Evolutionary conservation across 2,113 vertebrate species (phyloP), one percentile per base, ranked within the genome.

Genomic region (Scophthalmus maximus): DNA sequence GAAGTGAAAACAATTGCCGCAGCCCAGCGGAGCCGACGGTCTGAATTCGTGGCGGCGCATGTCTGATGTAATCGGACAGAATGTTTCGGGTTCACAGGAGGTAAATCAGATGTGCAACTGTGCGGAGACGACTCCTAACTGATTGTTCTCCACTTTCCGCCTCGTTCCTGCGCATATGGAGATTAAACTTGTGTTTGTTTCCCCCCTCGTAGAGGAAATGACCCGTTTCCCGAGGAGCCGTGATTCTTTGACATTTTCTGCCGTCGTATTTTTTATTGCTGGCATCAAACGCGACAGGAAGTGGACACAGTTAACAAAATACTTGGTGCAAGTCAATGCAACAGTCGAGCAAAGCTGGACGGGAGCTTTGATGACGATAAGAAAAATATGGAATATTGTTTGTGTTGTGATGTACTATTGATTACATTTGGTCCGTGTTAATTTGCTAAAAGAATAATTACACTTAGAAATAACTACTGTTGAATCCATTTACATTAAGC

Each of bases 181-280:
- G 26, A 56, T 59, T 15, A 66, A 36, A 34, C 18, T 14, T 40
- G 40, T 59, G 42, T 40, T 40, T 44, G 15, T 56, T 62, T 55
- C 38, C 25, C 38, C 25, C 10, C 17, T 62, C 14, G 23, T 9
- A 55, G n/a, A 60, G 27, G 18, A 47, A 32, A 7, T 5, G 34
- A 56, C 10, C 57, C 57, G 5, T 26, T n/a, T 76, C 17, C 26
- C 14, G 22, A 22, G 12, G 9, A 27, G 47, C 18, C 1, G 12
- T 5, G 38, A 38, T 8, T 55, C 38, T 20, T n/a, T n/a, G n/a
- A n/a, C 38, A n/a, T 22, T 62, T 64, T 68, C 44, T 56, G 49
- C 40, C 9, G 3, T 40, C 69, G 82, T 76, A 56, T 44, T 44
- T 82, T 76, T 84, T 70, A 78, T 82, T 82, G 49, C 82, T 68